Evolutionary conservation across 2,113 vertebrate species (phyloP), one percentile per base, ranked within the genome.

Genomic region (Pao palembangensis): DNA sequence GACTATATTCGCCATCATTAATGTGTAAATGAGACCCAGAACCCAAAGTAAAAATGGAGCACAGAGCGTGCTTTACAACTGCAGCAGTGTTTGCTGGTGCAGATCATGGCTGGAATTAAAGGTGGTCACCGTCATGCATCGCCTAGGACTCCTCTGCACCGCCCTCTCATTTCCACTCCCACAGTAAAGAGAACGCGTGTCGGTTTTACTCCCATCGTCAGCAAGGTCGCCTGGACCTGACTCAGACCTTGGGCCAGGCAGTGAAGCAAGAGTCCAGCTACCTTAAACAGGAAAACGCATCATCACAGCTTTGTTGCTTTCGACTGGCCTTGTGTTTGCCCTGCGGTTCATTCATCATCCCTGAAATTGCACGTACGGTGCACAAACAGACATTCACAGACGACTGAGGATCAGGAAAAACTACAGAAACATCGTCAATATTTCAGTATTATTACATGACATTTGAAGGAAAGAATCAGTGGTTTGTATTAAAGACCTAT

Each of bases 61-160:
- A 55, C 23, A 44, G 42, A 17, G 23, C 52, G 48, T 19, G 57
- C 55, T 70, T 72, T 67, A 69, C 66, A 58, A 52, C 65, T 46
- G 61, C 79, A 72, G 79, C 82, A 4, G 77, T 59, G 67, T 51
- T 77, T 54, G n/a, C 67, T 64, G 48, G 69, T 28, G 65, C 73
- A 69, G 73, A 79, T 85, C 82, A 85, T 52, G 55, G 76, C 79
- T 69, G 69, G 82, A 88, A 87, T 87, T 85, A 89, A 84, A 84
- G 61, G 73, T 79, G 41, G 88, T 88, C 84, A 90, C 83, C 85
- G 85, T 90, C 87, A 90, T 64, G 65, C 67, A 50, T 65, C n/a
- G 78, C 74, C 84, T 75, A 50, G 54, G 62, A 63, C 63, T 51
- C 57, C 76, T 70, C 66, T 75, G 57, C 28, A 70, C 72, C 61